Percentiles rank a stretch among this genome's conserved stretches.
These are phyloP conservation scores for Drosophila borborema DNA, from an alignment of 2,888 invertebrate species.

Conservation along the genomic window DNA sequence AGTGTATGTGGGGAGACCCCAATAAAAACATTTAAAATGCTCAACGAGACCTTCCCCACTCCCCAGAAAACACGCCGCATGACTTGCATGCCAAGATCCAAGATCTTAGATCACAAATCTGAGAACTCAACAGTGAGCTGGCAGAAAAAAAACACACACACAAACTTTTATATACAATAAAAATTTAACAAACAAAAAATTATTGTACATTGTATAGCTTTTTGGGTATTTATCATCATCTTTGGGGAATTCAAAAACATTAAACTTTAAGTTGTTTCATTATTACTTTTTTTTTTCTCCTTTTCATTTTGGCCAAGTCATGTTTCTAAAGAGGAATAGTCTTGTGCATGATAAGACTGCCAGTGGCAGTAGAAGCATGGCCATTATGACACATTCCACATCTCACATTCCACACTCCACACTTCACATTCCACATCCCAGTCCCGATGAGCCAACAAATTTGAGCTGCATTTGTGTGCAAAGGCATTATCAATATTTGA, in stretches of 20 bases:
- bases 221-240: constrained; percentile 3
- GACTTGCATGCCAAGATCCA: constrained; percentile 53
- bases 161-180: constrained; percentile 8
- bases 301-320: constrained; percentile 24
- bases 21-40: constrained; percentile 36
- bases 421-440: neutral
- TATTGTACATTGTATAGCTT: constrained; percentile 28
- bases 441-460: neutral
- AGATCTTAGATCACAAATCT: constrained; percentile 33
- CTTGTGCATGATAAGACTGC: neutral
- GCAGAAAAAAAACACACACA: neutral
- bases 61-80: constrained; percentile 27
- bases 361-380: neutral
- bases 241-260: constrained; percentile 1
- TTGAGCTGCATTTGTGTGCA: constrained; percentile 14
- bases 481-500: constrained; percentile 60
- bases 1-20: constrained; percentile 43
- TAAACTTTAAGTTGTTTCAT: neutral
- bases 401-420: too few relatives aligned
- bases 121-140: constrained; percentile 27
- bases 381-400: constrained; percentile 20
- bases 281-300: neutral
- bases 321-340: constrained; percentile 24
- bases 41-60: constrained; percentile 4
- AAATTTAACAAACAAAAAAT: constrained; percentile 2